Percentiles rank a stretch among this genome's conserved stretches.
phyloP scores from a whole-genome alignment of 1,140 invertebrate species.

The Drosophila subobscura region DNA sequence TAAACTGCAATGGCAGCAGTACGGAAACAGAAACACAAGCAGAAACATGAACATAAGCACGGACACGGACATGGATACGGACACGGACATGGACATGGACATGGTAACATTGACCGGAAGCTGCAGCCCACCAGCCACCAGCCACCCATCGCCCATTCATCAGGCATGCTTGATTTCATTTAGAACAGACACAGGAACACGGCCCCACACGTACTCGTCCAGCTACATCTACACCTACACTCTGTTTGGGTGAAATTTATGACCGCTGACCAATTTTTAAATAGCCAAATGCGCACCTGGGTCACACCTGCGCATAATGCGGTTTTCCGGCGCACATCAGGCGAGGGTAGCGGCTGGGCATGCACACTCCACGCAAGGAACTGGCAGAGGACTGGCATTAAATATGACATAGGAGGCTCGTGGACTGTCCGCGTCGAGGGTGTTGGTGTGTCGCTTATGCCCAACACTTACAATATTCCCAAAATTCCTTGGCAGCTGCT shows the following conservation, averaged over 20 bases:
- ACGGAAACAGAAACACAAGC: conserved; percentile 3
- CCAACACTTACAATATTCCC: neutral
- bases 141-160: conserved; percentile 9
- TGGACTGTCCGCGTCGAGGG: neutral
- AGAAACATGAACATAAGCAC: conserved; percentile 51
- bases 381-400: no score
- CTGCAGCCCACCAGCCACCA: conserved; percentile 1
- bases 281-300: conserved; percentile 75
- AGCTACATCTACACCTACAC: conserved; percentile 2
- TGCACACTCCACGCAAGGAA: no score
- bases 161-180: conserved; percentile 54
- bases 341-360: neutral
- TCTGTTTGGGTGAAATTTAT: conserved; percentile 59
- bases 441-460: neutral
- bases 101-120: conserved; percentile 17
- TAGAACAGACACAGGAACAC: conserved; percentile 15
- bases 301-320: conserved; percentile 79
- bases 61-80: conserved; percentile 19
- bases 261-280: conserved; percentile 76
- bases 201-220: no score
- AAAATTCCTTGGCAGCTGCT: no score
- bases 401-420: no score
- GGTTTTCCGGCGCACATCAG: conserved; percentile 46
- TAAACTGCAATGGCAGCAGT: conserved; percentile 55
- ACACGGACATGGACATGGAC: conserved; percentile 5